Conservation (phyloP, 2,888 invertebrate species). For the Ectemnius continuus region DNA sequence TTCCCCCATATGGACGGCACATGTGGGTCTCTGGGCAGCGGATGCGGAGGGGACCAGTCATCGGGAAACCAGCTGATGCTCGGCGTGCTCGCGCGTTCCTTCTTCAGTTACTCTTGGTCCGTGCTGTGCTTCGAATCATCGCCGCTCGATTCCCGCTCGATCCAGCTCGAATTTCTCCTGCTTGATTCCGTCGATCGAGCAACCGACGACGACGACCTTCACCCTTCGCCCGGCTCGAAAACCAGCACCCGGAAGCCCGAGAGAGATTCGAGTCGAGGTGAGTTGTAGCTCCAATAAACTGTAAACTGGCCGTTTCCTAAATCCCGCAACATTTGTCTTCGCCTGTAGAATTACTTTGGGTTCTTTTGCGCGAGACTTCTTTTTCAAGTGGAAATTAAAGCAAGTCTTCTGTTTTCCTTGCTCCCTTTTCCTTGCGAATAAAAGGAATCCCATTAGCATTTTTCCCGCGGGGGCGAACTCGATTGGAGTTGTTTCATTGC, state of each 20-base stretch:
- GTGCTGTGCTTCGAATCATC: slow-evolving; percentile 57
- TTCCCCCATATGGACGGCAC: slow-evolving; percentile 69
- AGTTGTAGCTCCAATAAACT: not conserved
- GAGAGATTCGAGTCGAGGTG: not conserved
- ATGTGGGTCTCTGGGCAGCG: slow-evolving; percentile 60
- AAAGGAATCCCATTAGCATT: not conserved
- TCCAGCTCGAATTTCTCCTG: slow-evolving; percentile 32
- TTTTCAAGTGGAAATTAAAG: not conserved
- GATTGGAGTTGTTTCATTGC: slow-evolving; percentile 29
- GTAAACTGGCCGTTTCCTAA: too few species aligned
- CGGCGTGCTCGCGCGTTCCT: slow-evolving; percentile 58
- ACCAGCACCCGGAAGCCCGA: not conserved
- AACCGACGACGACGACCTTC: not conserved
- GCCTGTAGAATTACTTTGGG: too few species aligned
- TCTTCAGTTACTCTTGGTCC: slow-evolving; percentile 71
- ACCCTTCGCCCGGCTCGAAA: not conserved
- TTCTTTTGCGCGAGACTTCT: not conserved
- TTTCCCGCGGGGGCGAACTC: slow-evolving; percentile 14
- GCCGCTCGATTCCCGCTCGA: slow-evolving; percentile 26
- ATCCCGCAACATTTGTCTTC: too few species aligned
- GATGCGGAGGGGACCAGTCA: slow-evolving; percentile 40
- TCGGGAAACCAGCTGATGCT: slow-evolving; percentile 72
- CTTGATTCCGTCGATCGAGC: not conserved
- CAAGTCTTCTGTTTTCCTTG: not conserved
- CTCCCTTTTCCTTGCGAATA: not conserved